These are phyloP conservation scores for Monoplex corrugatus DNA, from an alignment of 2,888 invertebrate genomes.

Conservation along the genomic window DNA sequence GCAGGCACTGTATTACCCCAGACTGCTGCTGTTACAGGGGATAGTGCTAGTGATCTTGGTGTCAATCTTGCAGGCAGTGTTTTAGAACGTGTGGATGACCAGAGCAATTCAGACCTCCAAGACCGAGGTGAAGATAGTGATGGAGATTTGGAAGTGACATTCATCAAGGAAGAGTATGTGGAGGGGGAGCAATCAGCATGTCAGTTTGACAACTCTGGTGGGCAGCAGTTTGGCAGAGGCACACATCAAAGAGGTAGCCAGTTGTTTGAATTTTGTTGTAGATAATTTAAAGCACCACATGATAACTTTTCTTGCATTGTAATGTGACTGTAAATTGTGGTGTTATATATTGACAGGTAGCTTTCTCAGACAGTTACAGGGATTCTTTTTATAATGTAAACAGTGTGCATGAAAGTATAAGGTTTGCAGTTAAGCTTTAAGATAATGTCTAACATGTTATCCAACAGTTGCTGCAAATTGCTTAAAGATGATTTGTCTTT, in stretches of 20 bases:
- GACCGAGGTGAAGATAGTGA: conserved; percentile 55
- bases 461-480: too few species aligned
- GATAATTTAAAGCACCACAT: too few species aligned
- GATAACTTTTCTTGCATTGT: too few species aligned
- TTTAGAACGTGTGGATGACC: conserved; percentile 46
- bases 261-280: neutral
- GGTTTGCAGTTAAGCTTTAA: too few species aligned
- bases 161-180: conserved; percentile 60
- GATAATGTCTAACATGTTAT: too few species aligned
- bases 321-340: too few species aligned
- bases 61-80: conserved; percentile 48
- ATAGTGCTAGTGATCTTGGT: conserved; percentile 38
- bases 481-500: neutral
- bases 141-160: conserved; percentile 58
- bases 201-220: conserved; percentile 42
- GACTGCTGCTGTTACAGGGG: conserved; percentile 41
- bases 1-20: conserved; percentile 43
- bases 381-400: too few species aligned
- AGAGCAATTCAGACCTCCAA: conserved; percentile 36
- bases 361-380: too few species aligned
- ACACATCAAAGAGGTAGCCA: conserved; percentile 45
- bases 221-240: conserved; percentile 40
- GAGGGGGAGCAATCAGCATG: conserved; percentile 53
- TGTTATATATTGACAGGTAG: too few species aligned
- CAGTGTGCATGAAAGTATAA: too few species aligned